Evolutionary conservation across 2,797 vertebrate species (phyloP).

Genomic region (Champsocephalus esox): DNA sequence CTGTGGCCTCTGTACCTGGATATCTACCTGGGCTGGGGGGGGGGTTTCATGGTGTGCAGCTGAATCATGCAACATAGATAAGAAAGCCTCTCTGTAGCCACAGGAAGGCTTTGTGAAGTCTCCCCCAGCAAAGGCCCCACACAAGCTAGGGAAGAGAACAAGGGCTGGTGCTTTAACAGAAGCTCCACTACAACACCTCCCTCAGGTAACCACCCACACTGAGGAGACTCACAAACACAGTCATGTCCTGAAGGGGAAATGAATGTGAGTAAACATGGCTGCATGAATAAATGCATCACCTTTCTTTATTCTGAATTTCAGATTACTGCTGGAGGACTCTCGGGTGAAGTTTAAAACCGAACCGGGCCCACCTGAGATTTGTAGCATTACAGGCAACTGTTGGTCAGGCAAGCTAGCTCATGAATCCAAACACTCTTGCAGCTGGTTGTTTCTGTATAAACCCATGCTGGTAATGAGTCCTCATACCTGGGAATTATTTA

Average conservation of each 20-base stretch:
- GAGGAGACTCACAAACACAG: conserved; percentile 20
- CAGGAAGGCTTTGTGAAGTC: conserved; percentile 63
- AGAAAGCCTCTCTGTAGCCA: conserved; percentile 60
- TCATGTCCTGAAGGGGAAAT: conserved; percentile 47
- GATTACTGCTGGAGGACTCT: conserved; percentile 46
- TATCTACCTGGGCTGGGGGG: conserved; percentile 36
- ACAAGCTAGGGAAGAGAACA: conserved; percentile 34
- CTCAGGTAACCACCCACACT: conserved; percentile 51
- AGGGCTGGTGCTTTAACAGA: conserved; percentile 39
- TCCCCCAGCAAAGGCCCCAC: conserved; percentile 51
- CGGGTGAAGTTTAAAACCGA: conserved; percentile 30
- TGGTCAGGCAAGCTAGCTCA: neutral
- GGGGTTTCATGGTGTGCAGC: conserved; percentile 53
- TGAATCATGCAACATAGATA: conserved; percentile 72
- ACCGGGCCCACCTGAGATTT: conserved; percentile 10
- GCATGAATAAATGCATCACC: conserved; percentile 59
- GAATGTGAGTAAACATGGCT: conserved; percentile 46
- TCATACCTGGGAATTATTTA: too few species aligned
- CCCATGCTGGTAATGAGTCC: too few species aligned
- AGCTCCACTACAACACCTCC: conserved; percentile 25
- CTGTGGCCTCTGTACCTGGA: conserved; percentile 41
- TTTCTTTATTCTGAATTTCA: conserved; percentile 49
- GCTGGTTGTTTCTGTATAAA: neutral
- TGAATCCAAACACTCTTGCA: neutral
- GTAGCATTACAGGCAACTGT: neutral